A percentile compares a stretch with the other conserved stretches of the same genome.
Evolutionary conservation across 2,888 invertebrate genomes (phyloP).

Genomic region (Synanthedon myopaeformis): DNA sequence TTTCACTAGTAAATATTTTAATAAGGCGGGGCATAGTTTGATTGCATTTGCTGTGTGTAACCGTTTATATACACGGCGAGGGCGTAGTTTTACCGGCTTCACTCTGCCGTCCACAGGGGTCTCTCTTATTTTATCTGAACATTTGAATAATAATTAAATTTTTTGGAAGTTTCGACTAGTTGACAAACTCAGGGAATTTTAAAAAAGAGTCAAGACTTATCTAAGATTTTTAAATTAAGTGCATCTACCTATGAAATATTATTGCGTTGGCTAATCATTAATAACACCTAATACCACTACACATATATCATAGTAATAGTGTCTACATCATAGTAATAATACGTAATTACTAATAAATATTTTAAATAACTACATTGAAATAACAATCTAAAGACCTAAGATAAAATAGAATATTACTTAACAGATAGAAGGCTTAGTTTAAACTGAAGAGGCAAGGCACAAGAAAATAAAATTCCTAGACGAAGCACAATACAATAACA

Average conservation of each 20-base stretch:
- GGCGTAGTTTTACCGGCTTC: no score
- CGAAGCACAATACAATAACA: background rate
- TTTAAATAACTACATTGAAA: background rate
- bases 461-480: background rate
- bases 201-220: conserved; percentile 24
- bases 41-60: no score
- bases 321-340: background rate
- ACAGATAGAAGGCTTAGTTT: background rate
- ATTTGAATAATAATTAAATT: no score
- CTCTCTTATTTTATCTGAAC: no score
- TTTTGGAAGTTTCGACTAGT: no score
- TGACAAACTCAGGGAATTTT: background rate
- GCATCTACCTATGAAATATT: conserved; percentile 65
- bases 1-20: no score
- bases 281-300: conserved; percentile 45
- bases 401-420: background rate
- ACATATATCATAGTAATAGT: conserved; percentile 8
- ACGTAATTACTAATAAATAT: background rate
- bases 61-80: no score
- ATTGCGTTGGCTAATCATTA: conserved; percentile 52
- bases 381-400: background rate
- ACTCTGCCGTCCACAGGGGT: no score
- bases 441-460: background rate
- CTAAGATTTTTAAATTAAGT: conserved; percentile 35
- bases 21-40: no score